Evolutionary conservation across 92 coral and sea anemone species (phyloP).

Genomic region (Siderastrea siderea): DNA sequence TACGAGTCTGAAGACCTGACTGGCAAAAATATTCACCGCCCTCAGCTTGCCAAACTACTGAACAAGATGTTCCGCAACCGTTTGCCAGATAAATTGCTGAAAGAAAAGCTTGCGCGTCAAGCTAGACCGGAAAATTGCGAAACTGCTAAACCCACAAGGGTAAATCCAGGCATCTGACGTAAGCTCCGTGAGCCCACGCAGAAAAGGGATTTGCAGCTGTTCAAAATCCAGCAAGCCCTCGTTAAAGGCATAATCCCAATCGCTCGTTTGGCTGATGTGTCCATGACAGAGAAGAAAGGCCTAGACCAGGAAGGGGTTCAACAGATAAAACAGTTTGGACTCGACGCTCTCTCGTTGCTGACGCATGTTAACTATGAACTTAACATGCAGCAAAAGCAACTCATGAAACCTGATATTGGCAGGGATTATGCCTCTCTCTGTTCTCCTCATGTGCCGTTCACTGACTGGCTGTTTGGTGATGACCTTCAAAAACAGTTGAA

Average conservation of each 20-base stretch:
- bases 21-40: too few relatives aligned
- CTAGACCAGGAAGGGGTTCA: slow-evolving; percentile 8
- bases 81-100: slow-evolving; percentile 63
- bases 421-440: too few relatives aligned
- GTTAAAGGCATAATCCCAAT: slow-evolving; percentile 8
- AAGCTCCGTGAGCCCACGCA: slow-evolving; percentile 14
- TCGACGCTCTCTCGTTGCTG: not conserved
- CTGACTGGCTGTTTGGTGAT: slow-evolving; percentile 48
- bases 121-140: slow-evolving; percentile 74
- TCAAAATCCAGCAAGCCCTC: slow-evolving; percentile 20
- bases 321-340: not conserved
- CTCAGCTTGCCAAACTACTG: slow-evolving; percentile 58
- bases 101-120: slow-evolving; percentile 72
- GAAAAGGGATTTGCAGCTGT: slow-evolving; percentile 11
- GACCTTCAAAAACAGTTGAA: slow-evolving; percentile 73
- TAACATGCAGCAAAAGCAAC: slow-evolving; percentile 14
- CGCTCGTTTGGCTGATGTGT: slow-evolving; percentile 22
- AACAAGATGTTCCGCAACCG: slow-evolving; percentile 62
- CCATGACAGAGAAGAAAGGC: slow-evolving; percentile 26
- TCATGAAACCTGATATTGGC: too few relatives aligned
- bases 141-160: slow-evolving; percentile 28
- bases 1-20: slow-evolving; percentile 42
- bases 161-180: slow-evolving; percentile 18
- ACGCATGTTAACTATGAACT: slow-evolving; percentile 6
- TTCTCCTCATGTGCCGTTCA: too few relatives aligned